Evolutionary conservation across 2,888 invertebrate genomes (phyloP).

Genomic region (Folsomia manolachei): DNA sequence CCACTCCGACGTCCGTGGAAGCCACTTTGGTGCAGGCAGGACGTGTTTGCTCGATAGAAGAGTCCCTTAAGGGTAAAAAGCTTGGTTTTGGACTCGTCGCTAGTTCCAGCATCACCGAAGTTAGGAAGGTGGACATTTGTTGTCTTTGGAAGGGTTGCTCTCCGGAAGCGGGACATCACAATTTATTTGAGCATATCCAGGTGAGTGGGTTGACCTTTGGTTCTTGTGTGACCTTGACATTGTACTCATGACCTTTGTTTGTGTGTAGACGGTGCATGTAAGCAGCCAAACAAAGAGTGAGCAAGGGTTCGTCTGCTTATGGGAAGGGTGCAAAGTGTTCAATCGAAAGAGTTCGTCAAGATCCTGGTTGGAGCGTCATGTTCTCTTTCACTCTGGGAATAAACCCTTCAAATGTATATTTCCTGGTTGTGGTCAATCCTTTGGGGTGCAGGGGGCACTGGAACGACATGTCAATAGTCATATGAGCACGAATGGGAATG

Average conservation of each 20-base stretch:
- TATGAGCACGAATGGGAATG: slow-evolving; percentile 62
- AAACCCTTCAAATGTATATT: slow-evolving; percentile 95
- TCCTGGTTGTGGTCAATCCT: slow-evolving; percentile 74
- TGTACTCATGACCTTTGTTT: slow-evolving; percentile 51
- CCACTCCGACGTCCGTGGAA: background rate
- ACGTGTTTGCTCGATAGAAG: background rate
- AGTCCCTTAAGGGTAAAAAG: background rate
- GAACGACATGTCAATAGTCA: slow-evolving; percentile 93
- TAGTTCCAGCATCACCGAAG: background rate
- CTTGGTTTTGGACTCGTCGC: no score
- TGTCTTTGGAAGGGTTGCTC: slow-evolving; percentile 76
- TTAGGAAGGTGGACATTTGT: slow-evolving; percentile 17
- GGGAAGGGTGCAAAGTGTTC: slow-evolving; percentile 92
- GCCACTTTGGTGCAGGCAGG: background rate
- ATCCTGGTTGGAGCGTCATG: slow-evolving; percentile 90
- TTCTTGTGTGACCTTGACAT: background rate
- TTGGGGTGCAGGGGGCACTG: slow-evolving; percentile 67
- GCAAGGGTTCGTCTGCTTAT: slow-evolving; percentile 83
- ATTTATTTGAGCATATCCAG: slow-evolving; percentile 83
- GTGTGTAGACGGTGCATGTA: slow-evolving; percentile 75
- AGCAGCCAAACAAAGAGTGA: slow-evolving; percentile 72
- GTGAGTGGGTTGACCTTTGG: slow-evolving; percentile 56
- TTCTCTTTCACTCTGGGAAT: slow-evolving; percentile 84
- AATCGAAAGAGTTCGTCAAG: slow-evolving; percentile 87
- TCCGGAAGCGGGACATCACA: slow-evolving; percentile 74